Conservation (phyloP, 2,888 invertebrate genomes). For the Leptothorax acervorum region DNA sequence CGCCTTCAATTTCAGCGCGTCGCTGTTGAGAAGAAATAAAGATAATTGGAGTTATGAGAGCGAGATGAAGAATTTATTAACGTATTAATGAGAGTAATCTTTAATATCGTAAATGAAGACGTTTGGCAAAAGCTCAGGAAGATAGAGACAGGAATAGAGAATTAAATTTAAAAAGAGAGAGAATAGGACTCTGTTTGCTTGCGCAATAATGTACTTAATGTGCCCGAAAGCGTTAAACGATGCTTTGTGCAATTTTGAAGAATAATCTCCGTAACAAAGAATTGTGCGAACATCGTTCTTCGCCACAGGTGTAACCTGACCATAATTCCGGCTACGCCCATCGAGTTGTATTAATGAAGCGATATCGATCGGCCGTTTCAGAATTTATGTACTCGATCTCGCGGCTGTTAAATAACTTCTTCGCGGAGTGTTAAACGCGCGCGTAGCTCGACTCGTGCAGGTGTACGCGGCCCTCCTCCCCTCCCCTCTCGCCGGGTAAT, state of each 20-base stretch:
- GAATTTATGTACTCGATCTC: slow-evolving; percentile 50
- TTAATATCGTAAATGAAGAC: too few species aligned
- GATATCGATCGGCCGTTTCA: slow-evolving; percentile 43
- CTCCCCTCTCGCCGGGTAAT: slow-evolving; percentile 20
- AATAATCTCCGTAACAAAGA: background rate
- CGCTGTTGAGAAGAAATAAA: background rate
- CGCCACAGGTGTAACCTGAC: slow-evolving; percentile 40
- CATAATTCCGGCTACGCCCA: slow-evolving; percentile 52
- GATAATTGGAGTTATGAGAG: background rate
- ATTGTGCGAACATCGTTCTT: slow-evolving; percentile 33
- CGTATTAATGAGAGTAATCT: background rate
- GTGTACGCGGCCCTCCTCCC: slow-evolving; percentile 5
- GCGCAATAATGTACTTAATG: background rate
- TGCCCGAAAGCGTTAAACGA: background rate
- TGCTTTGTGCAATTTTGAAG: background rate
- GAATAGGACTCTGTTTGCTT: too few species aligned
- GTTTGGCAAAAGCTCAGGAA: background rate
- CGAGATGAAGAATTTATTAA: background rate
- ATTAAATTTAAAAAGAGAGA: background rate
- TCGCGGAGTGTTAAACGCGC: slow-evolving; percentile 45
- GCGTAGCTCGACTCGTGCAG: slow-evolving; percentile 16
- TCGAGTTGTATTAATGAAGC: slow-evolving; percentile 51
- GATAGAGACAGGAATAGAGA: background rate
- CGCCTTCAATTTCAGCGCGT: background rate
- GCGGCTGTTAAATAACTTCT: slow-evolving; percentile 48